Evolutionary conservation across 1,140 invertebrate species (phyloP).

Genomic region (Drosophila repletoides): DNA sequence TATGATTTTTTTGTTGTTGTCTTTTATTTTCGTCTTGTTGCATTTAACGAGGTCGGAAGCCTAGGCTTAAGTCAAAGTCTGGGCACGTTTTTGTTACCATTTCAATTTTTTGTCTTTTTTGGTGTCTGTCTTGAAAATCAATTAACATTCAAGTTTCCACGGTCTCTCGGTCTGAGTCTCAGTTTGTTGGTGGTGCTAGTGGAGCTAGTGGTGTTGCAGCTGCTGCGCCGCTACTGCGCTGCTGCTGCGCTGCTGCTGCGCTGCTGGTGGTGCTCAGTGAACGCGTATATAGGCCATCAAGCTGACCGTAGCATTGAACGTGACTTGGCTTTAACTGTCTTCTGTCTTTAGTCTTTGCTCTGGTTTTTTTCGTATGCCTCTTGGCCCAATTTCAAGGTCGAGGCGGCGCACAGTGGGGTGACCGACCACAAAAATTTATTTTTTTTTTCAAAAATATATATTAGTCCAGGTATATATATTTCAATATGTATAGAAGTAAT

Average conservation of each 20-base stretch:
- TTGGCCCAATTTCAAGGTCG: slow-evolving; percentile 57
- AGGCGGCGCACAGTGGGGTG: no score
- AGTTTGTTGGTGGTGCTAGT: background rate
- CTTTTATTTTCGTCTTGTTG: slow-evolving; percentile 7
- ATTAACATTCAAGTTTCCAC: slow-evolving; percentile 66
- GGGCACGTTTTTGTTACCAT: slow-evolving; percentile 70
- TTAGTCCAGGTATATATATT: no score
- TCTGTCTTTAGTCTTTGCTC: background rate
- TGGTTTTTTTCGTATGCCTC: background rate
- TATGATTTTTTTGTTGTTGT: slow-evolving; percentile 14
- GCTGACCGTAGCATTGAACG: slow-evolving; percentile 61
- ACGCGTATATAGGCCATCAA: slow-evolving; percentile 24
- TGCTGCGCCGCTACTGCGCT: background rate
- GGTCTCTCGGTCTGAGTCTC: background rate
- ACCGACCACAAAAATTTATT: no score
- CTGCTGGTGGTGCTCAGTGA: background rate
- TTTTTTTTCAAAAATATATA: no score
- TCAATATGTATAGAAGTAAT: no score
- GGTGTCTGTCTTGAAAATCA: slow-evolving; percentile 60
- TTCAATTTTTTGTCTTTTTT: slow-evolving; percentile 36
- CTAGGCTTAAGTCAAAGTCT: slow-evolving; percentile 48
- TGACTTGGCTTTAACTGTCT: slow-evolving; percentile 57
- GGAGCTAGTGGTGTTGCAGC: background rate
- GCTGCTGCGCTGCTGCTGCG: slow-evolving; percentile 1
- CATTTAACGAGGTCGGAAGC: slow-evolving; percentile 46